Base-by-base conservation (phyloP, 2,888 invertebrate genomes). In the Andrena haemorrhoa region DNA sequence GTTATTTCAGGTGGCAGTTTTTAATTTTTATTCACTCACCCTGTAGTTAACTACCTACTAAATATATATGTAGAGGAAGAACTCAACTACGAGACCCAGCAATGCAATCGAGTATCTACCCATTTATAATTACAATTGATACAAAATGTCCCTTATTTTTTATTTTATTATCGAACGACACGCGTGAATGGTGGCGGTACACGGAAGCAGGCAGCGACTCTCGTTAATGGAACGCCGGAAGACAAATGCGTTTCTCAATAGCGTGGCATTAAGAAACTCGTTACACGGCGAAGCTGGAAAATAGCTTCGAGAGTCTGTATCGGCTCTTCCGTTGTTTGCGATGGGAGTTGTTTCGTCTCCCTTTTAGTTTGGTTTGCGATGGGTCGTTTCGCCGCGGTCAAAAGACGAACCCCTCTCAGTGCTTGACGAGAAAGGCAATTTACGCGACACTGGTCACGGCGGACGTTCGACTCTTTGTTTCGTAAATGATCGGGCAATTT, bases 251-350 rank as follows among this genome's bases (percentile, higher is more conserved):
- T 79, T 78, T 16, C 79, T 71, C 71, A 65, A 78, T 78, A 78
- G 41, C 79, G 51, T 51, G 33, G 47, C 79, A 79, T 79, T 78
- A 79, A 79, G 79, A 79, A 66, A 79, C 79, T 78, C 71, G 79
- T 79, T 79, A 71, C 65, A 66, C 66, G 61, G 51, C 69, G 41
- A 60, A 47, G n/a, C 73, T 60, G 79, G 81, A 79, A 79, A 79
- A 79, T 79, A 71, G 79, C 58, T 47, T 2, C 16, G 35, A 61
- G 56, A 61, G 69, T 26, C 20, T 8, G 51, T 77, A 78, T 79
- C 79, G 79, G 79, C 53, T 61, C 79, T 51, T 51, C 10, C 41
- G 64, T 63, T 51, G 75, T 10, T 47, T 35, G 23, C 41, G 63
- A 29, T 35, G 12, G 72, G 33, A 35, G 49, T 70, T 51, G 64